phyloP scores from a whole-genome alignment of 1,140 invertebrate species.

The Pseudomyrmex flavicornis region DNA sequence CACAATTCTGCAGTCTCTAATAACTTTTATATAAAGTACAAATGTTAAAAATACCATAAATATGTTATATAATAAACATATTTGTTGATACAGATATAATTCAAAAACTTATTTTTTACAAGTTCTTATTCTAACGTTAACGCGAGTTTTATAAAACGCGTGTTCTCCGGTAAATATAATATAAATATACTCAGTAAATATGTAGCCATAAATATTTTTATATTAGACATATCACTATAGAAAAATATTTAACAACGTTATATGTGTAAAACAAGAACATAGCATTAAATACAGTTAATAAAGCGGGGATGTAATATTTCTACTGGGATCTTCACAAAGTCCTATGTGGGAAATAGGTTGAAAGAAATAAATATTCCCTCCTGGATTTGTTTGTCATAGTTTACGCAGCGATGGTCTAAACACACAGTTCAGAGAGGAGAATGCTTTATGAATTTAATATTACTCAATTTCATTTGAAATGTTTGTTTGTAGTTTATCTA shows the following conservation, averaged over 20 bases:
- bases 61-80: background rate
- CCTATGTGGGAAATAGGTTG: slow-evolving; percentile 2
- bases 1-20: background rate
- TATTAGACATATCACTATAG: background rate
- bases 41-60: background rate
- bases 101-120: too few relatives aligned
- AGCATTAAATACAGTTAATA: slow-evolving; percentile 10
- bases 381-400: slow-evolving; percentile 1
- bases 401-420: slow-evolving; percentile 9
- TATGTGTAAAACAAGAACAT: background rate
- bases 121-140: too few relatives aligned
- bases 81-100: too few relatives aligned
- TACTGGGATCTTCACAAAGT: background rate
- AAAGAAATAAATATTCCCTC: slow-evolving; percentile 15
- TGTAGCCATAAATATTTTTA: background rate
- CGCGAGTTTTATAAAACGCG: too few relatives aligned
- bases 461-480: slow-evolving; percentile 2
- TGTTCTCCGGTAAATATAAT: too few relatives aligned
- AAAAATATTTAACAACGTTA: background rate
- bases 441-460: slow-evolving; percentile 4
- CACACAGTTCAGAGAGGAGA: background rate
- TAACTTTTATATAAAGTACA: background rate
- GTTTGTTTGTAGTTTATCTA: background rate
- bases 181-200: background rate
- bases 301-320: slow-evolving; percentile 22